phyloP scores from a whole-genome alignment of 2,797 vertebrate species.

The Euthynnus affinis region DNA sequence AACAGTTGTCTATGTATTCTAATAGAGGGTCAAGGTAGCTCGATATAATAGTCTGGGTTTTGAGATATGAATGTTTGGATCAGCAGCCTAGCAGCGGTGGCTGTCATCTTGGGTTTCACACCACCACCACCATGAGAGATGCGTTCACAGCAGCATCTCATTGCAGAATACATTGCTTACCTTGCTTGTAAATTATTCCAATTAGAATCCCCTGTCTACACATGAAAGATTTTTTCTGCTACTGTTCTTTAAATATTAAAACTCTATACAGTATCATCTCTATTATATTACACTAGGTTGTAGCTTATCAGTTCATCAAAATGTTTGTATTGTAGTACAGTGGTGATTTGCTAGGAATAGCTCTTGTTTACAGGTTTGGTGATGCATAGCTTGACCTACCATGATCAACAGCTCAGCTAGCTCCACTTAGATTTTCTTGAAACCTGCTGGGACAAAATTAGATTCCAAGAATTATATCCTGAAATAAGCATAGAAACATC shows the following conservation, averaged over 20 bases:
- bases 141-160: no score
- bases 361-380: constrained; percentile 7
- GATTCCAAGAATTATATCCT: neutral
- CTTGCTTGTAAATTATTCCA: neutral
- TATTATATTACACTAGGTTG: neutral
- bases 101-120: no score
- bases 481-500: neutral
- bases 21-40: no score
- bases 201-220: neutral
- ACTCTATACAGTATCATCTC: neutral
- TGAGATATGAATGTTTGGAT: no score
- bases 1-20: no score
- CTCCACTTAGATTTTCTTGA: neutral
- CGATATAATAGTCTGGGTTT: no score
- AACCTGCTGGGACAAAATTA: neutral
- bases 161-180: neutral
- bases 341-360: neutral
- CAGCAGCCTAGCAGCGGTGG: no score
- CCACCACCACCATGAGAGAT: no score
- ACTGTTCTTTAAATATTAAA: neutral
- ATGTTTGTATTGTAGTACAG: neutral
- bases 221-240: neutral
- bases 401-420: neutral
- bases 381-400: neutral
- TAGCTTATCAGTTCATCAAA: neutral